A percentile compares a stretch with the other conserved stretches of the same genome.
Conservation (phyloP, 1,140 invertebrate species). For the Daktulosphaira vitifoliae region DNA sequence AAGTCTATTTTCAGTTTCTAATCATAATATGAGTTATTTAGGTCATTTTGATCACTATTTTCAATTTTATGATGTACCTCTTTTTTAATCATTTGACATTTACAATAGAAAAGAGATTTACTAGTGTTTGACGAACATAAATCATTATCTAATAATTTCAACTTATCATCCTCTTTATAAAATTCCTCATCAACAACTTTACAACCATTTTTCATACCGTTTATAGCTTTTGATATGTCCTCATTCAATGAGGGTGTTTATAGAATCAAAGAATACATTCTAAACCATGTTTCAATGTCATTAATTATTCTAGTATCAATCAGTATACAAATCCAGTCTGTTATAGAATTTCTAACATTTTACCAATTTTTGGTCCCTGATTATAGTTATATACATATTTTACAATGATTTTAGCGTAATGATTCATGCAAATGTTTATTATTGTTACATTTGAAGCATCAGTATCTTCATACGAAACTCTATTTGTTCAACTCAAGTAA, state of each 20-base stretch:
- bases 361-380: neutral
- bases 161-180: neutral
- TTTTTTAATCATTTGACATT: neutral
- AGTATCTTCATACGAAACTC: neutral
- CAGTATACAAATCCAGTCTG: neutral
- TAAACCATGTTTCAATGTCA: neutral
- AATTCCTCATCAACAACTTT: neutral
- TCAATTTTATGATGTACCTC: neutral
- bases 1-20: no score
- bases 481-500: neutral
- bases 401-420: neutral
- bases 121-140: neutral
- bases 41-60: neutral
- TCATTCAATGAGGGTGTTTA: neutral
- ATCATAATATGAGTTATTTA: neutral
- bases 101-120: neutral
- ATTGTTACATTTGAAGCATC: neutral
- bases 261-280: neutral
- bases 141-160: neutral
- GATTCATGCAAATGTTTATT: neutral
- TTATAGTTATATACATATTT: neutral
- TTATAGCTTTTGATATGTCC: neutral
- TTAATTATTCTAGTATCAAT: neutral
- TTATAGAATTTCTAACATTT: neutral
- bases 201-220: neutral